Evolutionary conservation across 1,140 invertebrate species (phyloP), one percentile per base, ranked within the genome.

Genomic region (Lepidurus apus): DNA sequence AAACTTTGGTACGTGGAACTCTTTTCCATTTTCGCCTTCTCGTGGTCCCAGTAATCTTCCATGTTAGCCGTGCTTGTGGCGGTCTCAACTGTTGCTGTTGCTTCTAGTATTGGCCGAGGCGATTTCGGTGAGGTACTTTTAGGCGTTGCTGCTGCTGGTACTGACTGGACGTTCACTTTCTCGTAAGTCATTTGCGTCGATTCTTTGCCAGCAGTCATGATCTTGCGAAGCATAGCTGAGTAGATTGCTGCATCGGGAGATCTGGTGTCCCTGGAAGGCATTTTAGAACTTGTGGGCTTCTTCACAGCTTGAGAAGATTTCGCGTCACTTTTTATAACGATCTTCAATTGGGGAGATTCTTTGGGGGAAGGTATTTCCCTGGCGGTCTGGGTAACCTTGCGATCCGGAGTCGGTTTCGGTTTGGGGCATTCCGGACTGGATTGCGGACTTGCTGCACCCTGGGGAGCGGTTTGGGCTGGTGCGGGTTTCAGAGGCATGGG

Each of bases 21-120:
- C 84, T 84, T 80, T 82, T 86, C 80, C 80, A 84, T 26, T 8
- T 80, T 79, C 11, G 80, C 73, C 65, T 80, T 82, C 43, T 81
- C 80, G 82, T 82, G 80, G 79, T 81, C 80, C 80, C 81, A 81
- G 44, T 83, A 81, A 43, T 81, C 81, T 7, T 75, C 76, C 24
- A 24, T 65, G 43, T 74, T 21, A 1, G 7, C 53, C 4, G 73
- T 74, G 8, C 42, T 42, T 17, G 77, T 65, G 53, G n/a, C 3
- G 13, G 53, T 65, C 17, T 13, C 21, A 65, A 7, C 5, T 21
- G 53, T 7, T 21, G 13, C 13, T 65, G 53, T 9, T 65, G n/a
- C n/a, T 13, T 17, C 21, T 7, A 7, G 9, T 21, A n/a, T 13
- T 17, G 13, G 7, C 2, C 7, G 3, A 1, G 8, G 13, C 53